phyloP scores from a whole-genome alignment of 2,888 invertebrate genomes.

The Ellobium chinense region DNA sequence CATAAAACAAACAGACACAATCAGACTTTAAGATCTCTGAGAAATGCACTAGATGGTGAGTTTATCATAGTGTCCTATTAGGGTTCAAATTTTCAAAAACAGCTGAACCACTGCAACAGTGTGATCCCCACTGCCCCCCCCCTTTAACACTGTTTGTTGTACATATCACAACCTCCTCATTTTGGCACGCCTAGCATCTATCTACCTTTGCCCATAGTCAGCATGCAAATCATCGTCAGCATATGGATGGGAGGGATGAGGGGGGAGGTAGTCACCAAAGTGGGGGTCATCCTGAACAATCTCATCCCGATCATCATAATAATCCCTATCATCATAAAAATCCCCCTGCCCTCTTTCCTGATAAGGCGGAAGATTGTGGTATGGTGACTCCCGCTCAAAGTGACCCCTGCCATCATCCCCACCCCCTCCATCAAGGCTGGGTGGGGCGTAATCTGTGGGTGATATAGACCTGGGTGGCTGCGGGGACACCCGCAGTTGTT shows the following conservation, averaged over 20 bases:
- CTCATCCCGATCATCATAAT: constrained; percentile 22
- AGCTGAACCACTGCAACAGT: no score
- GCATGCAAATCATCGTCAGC: constrained; percentile 41
- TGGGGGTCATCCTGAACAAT: constrained; percentile 11
- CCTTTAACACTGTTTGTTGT: no score
- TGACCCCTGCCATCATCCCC: not conserved
- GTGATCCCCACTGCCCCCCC: no score
- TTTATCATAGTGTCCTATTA: no score
- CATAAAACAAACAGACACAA: no score
- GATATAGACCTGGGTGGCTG: constrained; percentile 47
- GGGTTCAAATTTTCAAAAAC: no score
- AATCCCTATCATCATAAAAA: constrained; percentile 5
- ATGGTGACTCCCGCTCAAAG: constrained; percentile 43
- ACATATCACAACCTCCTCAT: not conserved
- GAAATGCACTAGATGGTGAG: no score
- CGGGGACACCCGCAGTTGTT: constrained; percentile 39
- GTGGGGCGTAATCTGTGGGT: constrained; percentile 29
- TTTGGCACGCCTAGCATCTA: not conserved
- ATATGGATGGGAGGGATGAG: constrained; percentile 34
- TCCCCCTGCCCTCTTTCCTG: constrained; percentile 4
- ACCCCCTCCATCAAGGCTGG: not conserved
- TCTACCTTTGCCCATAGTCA: constrained; percentile 41
- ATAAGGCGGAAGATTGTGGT: constrained; percentile 45
- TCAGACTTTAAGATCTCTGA: no score
- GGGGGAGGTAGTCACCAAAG: constrained; percentile 45